Evolutionary conservation across 2,797 vertebrate species (phyloP).

Genomic region (Sebastes cheni): DNA sequence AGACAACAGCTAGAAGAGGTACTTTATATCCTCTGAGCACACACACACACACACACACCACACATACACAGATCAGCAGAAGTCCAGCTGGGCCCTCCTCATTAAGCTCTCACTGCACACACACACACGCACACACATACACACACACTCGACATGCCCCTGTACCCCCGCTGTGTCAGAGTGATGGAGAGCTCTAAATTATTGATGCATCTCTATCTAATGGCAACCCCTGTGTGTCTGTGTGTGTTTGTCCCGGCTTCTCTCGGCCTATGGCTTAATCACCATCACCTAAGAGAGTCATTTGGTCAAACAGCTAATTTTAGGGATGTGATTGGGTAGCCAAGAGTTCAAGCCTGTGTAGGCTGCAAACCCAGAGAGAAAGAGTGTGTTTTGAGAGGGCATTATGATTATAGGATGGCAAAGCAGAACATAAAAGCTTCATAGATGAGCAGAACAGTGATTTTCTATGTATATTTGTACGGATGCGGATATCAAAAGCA

Average conservation of each 20-base stretch:
- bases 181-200: conserved; percentile 74
- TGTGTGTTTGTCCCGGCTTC: conserved; percentile 36
- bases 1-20: conserved; percentile 30
- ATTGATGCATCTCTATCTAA: conserved; percentile 77
- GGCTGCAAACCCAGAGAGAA: background rate
- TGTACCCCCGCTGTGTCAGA: conserved; percentile 59
- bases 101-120: conserved; percentile 45
- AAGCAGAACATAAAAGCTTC: background rate
- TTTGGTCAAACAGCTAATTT: conserved; percentile 58
- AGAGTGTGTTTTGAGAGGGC: background rate
- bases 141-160: conserved; percentile 15
- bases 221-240: conserved; percentile 38
- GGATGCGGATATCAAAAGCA: conserved; percentile 2
- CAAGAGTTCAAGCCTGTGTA: background rate
- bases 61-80: conserved; percentile 17
- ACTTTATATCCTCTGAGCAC: conserved; percentile 7
- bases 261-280: conserved; percentile 39
- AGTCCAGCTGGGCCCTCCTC: conserved; percentile 63
- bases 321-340: conserved; percentile 30
- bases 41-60: background rate
- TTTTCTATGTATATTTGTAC: background rate
- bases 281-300: conserved; percentile 47
- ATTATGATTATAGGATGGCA: background rate
- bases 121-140: conserved; percentile 9
- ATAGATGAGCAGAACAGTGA: background rate